Evolutionary conservation across 2,888 invertebrate species (phyloP).

Genomic region (Polydrusus tereticollis): DNA sequence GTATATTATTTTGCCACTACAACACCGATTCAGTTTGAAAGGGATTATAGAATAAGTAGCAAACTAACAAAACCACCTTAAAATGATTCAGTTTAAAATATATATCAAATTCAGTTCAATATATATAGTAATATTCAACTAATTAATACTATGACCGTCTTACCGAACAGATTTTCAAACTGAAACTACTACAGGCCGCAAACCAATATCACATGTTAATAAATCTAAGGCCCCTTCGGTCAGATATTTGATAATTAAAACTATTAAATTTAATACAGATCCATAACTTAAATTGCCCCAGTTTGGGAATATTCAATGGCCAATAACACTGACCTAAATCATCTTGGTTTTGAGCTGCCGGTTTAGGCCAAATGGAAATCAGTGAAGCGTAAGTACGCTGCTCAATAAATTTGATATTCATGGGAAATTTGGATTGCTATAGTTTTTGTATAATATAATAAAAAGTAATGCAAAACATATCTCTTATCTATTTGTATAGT

Average conservation of each 20-base stretch:
- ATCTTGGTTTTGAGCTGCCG: constrained; percentile 2
- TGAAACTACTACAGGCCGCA: neutral
- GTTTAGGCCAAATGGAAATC: constrained; percentile 12
- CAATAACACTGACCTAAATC: constrained; percentile 9
- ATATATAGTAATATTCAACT: neutral
- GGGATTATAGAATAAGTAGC: too few relatives aligned
- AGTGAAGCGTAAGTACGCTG: neutral
- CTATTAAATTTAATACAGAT: neutral
- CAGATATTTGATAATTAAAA: constrained; percentile 3
- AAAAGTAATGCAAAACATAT: too few relatives aligned
- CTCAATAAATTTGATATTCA: constrained; percentile 7
- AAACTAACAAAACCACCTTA: too few relatives aligned
- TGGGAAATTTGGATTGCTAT: neutral
- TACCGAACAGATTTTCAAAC: neutral
- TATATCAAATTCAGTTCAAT: too few relatives aligned
- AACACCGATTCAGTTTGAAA: too few relatives aligned
- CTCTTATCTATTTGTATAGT: too few relatives aligned
- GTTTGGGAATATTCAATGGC: neutral
- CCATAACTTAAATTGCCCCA: constrained; percentile 5
- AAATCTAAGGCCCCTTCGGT: neutral
- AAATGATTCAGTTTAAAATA: too few relatives aligned
- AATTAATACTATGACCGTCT: neutral
- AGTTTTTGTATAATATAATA: neutral
- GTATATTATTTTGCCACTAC: too few relatives aligned
- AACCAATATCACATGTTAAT: neutral